These are phyloP conservation scores for Elymnias hypermnestra DNA, from an alignment of 1,140 invertebrate genomes.

Conservation along the genomic window DNA sequence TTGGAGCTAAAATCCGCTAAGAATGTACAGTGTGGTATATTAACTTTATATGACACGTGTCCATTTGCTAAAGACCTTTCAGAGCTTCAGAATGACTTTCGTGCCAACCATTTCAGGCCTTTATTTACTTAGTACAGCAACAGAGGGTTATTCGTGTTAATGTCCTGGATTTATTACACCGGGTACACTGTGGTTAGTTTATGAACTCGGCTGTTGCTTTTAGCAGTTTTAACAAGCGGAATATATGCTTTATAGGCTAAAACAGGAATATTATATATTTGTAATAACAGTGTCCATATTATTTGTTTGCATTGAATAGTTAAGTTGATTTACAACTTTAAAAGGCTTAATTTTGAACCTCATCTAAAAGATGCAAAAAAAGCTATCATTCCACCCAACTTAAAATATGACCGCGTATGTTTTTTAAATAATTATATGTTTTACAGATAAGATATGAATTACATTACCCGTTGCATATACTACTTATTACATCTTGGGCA, in stretches of 20 bases:
- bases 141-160: neutral
- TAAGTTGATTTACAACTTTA: too few species aligned
- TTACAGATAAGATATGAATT: too few species aligned
- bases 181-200: slow-evolving; percentile 3
- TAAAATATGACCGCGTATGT: too few species aligned
- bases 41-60: slow-evolving; percentile 49
- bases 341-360: too few species aligned
- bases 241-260: neutral
- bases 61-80: slow-evolving; percentile 43
- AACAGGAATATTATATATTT: neutral
- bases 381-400: too few species aligned
- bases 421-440: too few species aligned
- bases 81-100: slow-evolving; percentile 28
- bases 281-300: too few species aligned
- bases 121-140: slow-evolving; percentile 1
- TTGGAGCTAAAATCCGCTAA: slow-evolving; percentile 9
- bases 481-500: too few species aligned
- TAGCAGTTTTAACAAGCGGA: neutral
- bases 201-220: slow-evolving; percentile 6
- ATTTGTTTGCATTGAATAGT: too few species aligned
- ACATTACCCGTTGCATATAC: too few species aligned
- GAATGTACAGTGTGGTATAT: slow-evolving; percentile 25
- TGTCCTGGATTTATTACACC: slow-evolving; percentile 10
- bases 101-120: slow-evolving; percentile 8
- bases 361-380: too few species aligned